Base-by-base conservation (phyloP, 2,113 vertebrate species). In the Rhinoderma darwinii region DNA sequence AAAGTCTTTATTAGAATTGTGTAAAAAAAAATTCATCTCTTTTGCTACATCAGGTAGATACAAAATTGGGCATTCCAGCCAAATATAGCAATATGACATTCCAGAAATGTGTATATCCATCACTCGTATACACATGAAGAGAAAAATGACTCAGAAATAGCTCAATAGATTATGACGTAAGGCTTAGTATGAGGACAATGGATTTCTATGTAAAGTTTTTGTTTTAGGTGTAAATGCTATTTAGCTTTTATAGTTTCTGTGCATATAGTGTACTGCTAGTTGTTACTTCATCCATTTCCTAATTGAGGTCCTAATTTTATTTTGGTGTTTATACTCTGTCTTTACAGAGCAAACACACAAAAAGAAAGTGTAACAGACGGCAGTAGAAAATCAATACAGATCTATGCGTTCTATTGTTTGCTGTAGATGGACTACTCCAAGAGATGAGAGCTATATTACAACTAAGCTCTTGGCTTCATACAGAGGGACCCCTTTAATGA, bases 401-500 rank as follows among this genome's bases (percentile, higher is more conserved):
- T 22, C 68, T 39, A 22, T 72, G 68, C 7, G 7, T 39, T 41
- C 35, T 39, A 39, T 72, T 72, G 68, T 72, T 72, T 72, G 68
- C 35, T 5, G 35, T 72, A 39, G 68, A 72, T 72, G 37, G 68
- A 72, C 68, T 72, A 39, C 68, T 72, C 30, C 10, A 9, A 39
- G 35, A 72, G 68, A 39, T 72, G 68, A 72, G 68, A 22, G 32
- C 68, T 41, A 72, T 20, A 72, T 72, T 72, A 72, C 35, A 72
- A 72, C 68, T 72, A 39, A 72, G 68, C 68, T 72, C 68, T 72
- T 39, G 35, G 68, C 68, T 72, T 39, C 3, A 41, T 22, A 72
- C 68, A 10, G 68, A 72, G 41, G 39, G 35, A 72, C 68, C 68
- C 37, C 68, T 72, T 41, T 72, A 39, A 72, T 39, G 68, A 39